Evolutionary conservation across 2,888 invertebrate species (phyloP), one percentile per base, ranked within the genome.

Genomic region (Alsophila aescularia): DNA sequence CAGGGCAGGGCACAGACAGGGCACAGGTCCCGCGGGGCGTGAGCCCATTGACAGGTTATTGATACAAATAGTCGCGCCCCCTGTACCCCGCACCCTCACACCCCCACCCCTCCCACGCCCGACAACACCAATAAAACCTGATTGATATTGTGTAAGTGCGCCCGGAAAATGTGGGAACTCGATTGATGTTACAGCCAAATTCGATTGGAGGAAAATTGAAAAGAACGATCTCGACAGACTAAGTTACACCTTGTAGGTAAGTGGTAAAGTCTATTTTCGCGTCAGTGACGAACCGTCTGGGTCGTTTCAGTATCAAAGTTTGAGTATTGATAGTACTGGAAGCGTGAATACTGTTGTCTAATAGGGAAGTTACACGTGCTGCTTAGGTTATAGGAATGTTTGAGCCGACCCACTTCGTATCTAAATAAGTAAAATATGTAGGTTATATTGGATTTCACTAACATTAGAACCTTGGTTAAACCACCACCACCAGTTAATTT

Each of bases 121-220:
- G 83, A 85, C 86, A 87, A 89, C 90, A 88, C 89, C 90, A 90
- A 91, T 90, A 91, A 91, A 91, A 91, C 88, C 89, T 90, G 91
- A 91, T 91, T 91, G 90, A 91, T 91, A 91, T 90, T 90, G 91
- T 90, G 90, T 90, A 90, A 90, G 91, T 90, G 90, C 88, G 81
- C 85, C 72, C 85, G 90, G 91, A 87, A 91, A 91, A 91, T 90
- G 91, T 91, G 91, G 91, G 90, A 91, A 91, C 87, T 87, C 87
- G 87, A 91, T 91, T 91, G 90, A 91, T 90, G 90, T 87, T 87
- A 87, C 87, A 83, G 84, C 87, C 85, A 85, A 90, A 91, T 90
- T 89, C 90, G 87, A 90, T 90, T 88, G 85, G 83, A 81, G 86
- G 90, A 86, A 90, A 91, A 91, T 91, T 90, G 90, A 90, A 91